A percentile compares a stretch with the other conserved stretches of the same genome.
These are phyloP conservation scores for Zaprionus camerounensis DNA, from an alignment of 1,140 invertebrate species.

Conservation along the genomic window DNA sequence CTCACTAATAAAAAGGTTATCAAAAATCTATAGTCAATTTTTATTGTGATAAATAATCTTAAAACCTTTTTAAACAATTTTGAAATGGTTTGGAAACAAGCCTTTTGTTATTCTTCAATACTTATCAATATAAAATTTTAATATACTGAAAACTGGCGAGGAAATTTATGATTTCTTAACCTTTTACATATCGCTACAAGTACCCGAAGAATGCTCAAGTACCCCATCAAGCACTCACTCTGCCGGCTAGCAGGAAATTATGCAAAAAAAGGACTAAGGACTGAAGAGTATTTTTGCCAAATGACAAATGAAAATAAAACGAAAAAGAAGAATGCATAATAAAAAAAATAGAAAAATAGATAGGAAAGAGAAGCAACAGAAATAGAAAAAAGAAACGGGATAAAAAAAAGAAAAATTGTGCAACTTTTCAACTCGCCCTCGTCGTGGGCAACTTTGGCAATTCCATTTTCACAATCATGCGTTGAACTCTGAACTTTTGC, in stretches of 20 bases:
- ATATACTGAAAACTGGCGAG: neutral
- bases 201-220: neutral
- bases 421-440: constrained; percentile 55
- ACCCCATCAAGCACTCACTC: neutral
- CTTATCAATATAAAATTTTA: neutral
- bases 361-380: constrained; percentile 22
- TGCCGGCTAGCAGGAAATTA: constrained; percentile 62
- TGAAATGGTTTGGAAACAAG: neutral
- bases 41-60: too few species aligned
- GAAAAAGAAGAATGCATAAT: constrained; percentile 18
- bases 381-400: neutral
- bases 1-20: too few species aligned
- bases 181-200: neutral
- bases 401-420: constrained; percentile 26
- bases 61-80: too few species aligned
- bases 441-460: constrained; percentile 69
- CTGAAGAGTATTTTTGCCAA: constrained; percentile 48
- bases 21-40: too few species aligned
- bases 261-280: constrained; percentile 49
- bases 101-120: neutral
- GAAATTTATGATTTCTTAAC: neutral
- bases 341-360: constrained; percentile 33
- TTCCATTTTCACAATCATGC: constrained; percentile 81
- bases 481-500: constrained; percentile 76
- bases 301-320: constrained; percentile 38